phyloP scores from a whole-genome alignment of 2,888 invertebrate genomes.

The Rotaria sp. region DNA sequence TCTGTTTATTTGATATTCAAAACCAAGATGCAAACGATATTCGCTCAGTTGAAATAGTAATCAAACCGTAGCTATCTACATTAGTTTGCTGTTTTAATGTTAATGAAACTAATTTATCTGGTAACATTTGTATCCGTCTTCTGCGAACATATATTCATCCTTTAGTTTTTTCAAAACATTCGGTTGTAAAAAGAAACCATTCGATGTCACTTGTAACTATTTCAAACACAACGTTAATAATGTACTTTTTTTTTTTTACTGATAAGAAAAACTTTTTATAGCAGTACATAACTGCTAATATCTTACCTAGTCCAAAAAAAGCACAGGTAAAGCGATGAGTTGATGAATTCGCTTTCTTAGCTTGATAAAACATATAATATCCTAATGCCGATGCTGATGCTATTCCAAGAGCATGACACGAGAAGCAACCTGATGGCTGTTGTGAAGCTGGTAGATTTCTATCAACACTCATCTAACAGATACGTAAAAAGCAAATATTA shows the following conservation, averaged over 20 bases:
- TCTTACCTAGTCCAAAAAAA: neutral
- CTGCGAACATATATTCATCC: too few species aligned
- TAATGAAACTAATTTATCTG: too few species aligned
- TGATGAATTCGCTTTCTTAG: neutral
- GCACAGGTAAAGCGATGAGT: constrained; percentile 27
- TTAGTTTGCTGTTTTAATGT: too few species aligned
- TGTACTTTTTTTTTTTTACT: neutral
- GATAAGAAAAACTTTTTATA: neutral
- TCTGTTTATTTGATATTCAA: too few species aligned
- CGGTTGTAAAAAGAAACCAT: neutral
- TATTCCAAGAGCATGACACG: constrained; percentile 17
- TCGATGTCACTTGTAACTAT: neutral
- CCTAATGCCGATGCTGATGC: neutral
- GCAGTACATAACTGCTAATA: too few species aligned
- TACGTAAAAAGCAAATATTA: neutral
- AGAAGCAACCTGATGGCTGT: neutral
- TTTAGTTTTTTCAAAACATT: too few species aligned
- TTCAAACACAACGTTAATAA: neutral
- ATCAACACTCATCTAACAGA: neutral
- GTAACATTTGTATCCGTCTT: too few species aligned
- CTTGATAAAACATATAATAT: constrained; percentile 11
- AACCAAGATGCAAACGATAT: too few species aligned
- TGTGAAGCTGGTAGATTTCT: neutral
- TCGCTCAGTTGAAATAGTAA: too few species aligned
- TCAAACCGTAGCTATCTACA: too few species aligned